Evolutionary conservation across 2,888 invertebrate genomes (phyloP), one percentile per base, ranked within the genome.

Genomic region (Laspeyria flexula): DNA sequence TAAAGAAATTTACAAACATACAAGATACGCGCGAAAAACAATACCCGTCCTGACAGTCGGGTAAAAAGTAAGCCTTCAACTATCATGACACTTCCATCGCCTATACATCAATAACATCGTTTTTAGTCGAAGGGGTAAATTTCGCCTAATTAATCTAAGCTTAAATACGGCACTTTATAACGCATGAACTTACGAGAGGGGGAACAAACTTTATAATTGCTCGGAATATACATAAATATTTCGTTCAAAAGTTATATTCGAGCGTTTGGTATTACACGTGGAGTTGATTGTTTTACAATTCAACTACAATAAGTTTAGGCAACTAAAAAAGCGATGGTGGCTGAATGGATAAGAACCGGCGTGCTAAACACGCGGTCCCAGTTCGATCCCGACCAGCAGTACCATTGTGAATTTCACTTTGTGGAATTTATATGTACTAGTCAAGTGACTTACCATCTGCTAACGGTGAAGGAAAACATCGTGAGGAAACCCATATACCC

Each of bases 91-190:
- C 49, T 65, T 68, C 69, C 39, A 64, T 46, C 23, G 12, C 33
- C 16, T 15, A 4, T 51, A 60, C 12, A 59, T 55, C 60, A 21
- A 15, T 11, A 57, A 15, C 38, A 40, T 59, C 54, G 62, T 69
- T 69, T 70, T 68, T 65, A 62, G 60, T 59, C 67, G 57, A 67
- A 68, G 64, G 66, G 65, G 66, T 63, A 59, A 56, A 65, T 68
- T 71, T 59, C 16, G 51, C 34, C 68, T 70, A 69, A 77, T 77
- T 77, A 75, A 77, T 75, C 66, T 65, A 57, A 65, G 68, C 73
- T 77, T 72, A 73, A 66, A 64, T 65, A 67, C 61, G 52, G 53
- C 68, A 57, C 67, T 64, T 68, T 62, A 68, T 65, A 69, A 63
- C 68, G 58, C 59, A 65, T 60, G 62, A 64, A 72, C 64, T 69